These are phyloP conservation scores for Eupithecia abbreviata DNA, from an alignment of 2,888 invertebrate genomes.

Conservation along the genomic window DNA sequence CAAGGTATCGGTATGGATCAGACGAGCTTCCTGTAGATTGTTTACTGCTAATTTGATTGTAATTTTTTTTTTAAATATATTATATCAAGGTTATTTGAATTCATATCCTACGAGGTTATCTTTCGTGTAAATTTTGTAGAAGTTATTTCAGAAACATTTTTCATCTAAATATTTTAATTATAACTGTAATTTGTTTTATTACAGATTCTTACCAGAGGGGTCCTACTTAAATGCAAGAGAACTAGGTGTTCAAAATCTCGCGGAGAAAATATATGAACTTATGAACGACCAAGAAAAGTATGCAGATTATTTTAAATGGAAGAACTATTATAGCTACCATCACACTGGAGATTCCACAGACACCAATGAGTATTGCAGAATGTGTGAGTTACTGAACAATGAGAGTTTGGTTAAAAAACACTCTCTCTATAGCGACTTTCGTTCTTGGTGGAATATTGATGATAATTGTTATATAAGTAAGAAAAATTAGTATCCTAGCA, in stretches of 20 bases:
- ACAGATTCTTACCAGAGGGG: conserved; percentile 72
- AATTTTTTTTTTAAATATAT: neutral
- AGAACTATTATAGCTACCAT: conserved; percentile 67
- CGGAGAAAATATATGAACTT: conserved; percentile 61
- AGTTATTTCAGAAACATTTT: neutral
- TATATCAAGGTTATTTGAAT: neutral
- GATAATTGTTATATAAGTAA: neutral
- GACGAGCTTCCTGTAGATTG: too few relatives aligned
- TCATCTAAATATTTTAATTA: neutral
- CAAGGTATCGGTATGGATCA: too few relatives aligned
- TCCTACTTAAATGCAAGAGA: conserved; percentile 67
- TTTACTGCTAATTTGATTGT: too few relatives aligned
- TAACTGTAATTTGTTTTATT: conserved; percentile 39
- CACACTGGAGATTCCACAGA: conserved; percentile 54
- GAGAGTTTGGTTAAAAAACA: conserved; percentile 52
- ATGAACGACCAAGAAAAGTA: conserved; percentile 63
- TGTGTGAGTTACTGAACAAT: conserved; percentile 67
- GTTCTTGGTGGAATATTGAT: conserved; percentile 63
- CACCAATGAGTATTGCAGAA: conserved; percentile 70
- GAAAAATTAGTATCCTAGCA: too few relatives aligned
- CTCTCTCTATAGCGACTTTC: conserved; percentile 59
- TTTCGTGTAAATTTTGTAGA: neutral
- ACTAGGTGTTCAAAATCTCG: conserved; percentile 56
- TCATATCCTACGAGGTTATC: neutral
- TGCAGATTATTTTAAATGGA: conserved; percentile 69